Percentiles rank a stretch among this genome's conserved stretches.
Conservation (phyloP, 2,888 invertebrate genomes). For the Didymodactylos carnosus region DNA sequence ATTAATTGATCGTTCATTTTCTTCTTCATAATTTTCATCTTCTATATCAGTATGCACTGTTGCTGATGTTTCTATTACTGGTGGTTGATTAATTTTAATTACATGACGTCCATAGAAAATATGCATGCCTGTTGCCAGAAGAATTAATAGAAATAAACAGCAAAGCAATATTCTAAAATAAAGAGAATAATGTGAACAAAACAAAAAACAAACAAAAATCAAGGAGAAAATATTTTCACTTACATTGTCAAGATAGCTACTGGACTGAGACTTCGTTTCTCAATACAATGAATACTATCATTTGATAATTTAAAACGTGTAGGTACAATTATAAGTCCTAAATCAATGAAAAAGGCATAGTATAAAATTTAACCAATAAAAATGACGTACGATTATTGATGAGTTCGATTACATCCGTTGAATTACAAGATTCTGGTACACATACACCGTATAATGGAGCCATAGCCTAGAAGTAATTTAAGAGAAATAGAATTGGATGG, state of each 20-base stretch:
- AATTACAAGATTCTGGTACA: neutral
- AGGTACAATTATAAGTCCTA: neutral
- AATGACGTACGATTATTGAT: neutral
- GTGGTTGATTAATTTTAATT: neutral
- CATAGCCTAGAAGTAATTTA: too few species aligned
- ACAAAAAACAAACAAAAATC: too few species aligned
- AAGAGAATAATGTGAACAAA: too few species aligned
- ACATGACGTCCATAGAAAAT: neutral
- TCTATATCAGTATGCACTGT: neutral
- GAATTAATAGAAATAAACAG: neutral
- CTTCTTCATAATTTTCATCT: too few species aligned
- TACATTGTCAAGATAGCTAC: neutral
- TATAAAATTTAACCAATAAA: neutral
- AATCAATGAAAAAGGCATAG: neutral
- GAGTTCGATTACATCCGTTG: neutral
- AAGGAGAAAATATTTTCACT: too few species aligned
- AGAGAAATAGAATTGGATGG: too few species aligned
- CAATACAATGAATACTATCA: neutral
- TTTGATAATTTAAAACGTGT: neutral
- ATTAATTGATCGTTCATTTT: too few species aligned
- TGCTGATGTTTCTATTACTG: neutral
- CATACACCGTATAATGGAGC: neutral
- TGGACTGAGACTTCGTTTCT: neutral
- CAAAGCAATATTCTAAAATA: neutral
- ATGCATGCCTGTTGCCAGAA: neutral